Evolutionary conservation across 2,888 invertebrate species (phyloP).

Genomic region (Hecatera dysodea): DNA sequence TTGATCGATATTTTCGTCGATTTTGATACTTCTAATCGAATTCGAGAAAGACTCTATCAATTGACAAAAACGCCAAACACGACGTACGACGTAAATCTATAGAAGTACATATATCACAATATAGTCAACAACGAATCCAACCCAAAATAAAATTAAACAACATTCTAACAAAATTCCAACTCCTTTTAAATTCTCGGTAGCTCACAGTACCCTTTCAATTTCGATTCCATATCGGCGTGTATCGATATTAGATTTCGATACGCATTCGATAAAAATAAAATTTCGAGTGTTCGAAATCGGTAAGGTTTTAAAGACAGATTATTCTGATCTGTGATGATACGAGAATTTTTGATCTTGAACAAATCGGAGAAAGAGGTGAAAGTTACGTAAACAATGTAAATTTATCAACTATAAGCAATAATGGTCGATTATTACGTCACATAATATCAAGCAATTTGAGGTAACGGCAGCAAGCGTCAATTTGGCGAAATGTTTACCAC

Average conservation of each 20-base stretch:
- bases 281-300: slow-evolving; percentile 49
- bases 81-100: background rate
- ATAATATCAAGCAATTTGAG: too few species aligned
- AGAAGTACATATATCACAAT: background rate
- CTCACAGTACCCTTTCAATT: slow-evolving; percentile 49
- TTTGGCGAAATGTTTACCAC: too few species aligned
- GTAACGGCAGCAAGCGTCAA: too few species aligned
- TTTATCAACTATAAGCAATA: too few species aligned
- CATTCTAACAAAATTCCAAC: slow-evolving; percentile 12
- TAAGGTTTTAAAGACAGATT: slow-evolving; percentile 65
- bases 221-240: slow-evolving; percentile 36
- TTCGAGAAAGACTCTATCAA: too few species aligned
- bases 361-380: slow-evolving; percentile 22
- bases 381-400: too few species aligned
- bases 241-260: slow-evolving; percentile 52
- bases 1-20: too few species aligned
- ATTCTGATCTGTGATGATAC: slow-evolving; percentile 54
- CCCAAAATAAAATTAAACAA: background rate
- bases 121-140: slow-evolving; percentile 1
- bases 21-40: too few species aligned
- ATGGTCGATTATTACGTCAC: too few species aligned
- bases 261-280: slow-evolving; percentile 60
- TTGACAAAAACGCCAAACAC: background rate
- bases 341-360: slow-evolving; percentile 46
- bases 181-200: slow-evolving; percentile 39